A percentile compares a stretch with the other conserved stretches of the same genome.
Evolutionary conservation across 2,888 invertebrate species (phyloP).

Genomic region (Junonia oenone): DNA sequence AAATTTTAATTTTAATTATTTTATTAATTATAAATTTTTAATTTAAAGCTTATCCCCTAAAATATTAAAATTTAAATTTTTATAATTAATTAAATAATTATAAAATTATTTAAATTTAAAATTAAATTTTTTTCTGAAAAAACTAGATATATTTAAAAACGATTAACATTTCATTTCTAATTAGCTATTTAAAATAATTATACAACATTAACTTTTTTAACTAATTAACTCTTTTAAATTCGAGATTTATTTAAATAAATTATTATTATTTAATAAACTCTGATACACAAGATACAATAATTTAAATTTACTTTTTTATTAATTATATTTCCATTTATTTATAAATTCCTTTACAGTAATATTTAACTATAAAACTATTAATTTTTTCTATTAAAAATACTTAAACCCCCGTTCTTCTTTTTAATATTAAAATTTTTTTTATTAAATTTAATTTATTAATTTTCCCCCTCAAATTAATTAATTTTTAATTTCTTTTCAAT

Average conservation of each 20-base stretch:
- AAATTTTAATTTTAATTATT: constrained; percentile 52
- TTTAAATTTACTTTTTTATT: constrained; percentile 75
- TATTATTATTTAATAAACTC: constrained; percentile 79
- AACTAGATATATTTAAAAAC: constrained; percentile 84
- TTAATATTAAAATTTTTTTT: constrained; percentile 65
- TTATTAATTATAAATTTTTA: constrained; percentile 76
- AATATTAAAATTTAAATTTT: constrained; percentile 58
- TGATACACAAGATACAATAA: constrained; percentile 87
- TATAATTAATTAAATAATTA: constrained; percentile 41
- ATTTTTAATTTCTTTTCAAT: constrained; percentile 76
- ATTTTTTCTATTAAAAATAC: constrained; percentile 75
- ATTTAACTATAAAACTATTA: constrained; percentile 72
- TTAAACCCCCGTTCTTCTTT: constrained; percentile 56
- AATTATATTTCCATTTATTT: constrained; percentile 71
- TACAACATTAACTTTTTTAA: constrained; percentile 79
- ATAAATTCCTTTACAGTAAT: constrained; percentile 79
- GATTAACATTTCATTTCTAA: constrained; percentile 83
- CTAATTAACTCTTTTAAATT: constrained; percentile 80
- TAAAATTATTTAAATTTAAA: constrained; percentile 70
- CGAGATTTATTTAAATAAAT: constrained; percentile 41
- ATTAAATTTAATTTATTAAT: constrained; percentile 56
- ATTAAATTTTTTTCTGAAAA: constrained; percentile 79
- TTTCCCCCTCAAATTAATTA: constrained; percentile 57
- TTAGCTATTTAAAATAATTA: constrained; percentile 81
- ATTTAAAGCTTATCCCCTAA: constrained; percentile 81